Base-by-base conservation (phyloP, 2,888 invertebrate species). In the Apoda limacodes region DNA sequence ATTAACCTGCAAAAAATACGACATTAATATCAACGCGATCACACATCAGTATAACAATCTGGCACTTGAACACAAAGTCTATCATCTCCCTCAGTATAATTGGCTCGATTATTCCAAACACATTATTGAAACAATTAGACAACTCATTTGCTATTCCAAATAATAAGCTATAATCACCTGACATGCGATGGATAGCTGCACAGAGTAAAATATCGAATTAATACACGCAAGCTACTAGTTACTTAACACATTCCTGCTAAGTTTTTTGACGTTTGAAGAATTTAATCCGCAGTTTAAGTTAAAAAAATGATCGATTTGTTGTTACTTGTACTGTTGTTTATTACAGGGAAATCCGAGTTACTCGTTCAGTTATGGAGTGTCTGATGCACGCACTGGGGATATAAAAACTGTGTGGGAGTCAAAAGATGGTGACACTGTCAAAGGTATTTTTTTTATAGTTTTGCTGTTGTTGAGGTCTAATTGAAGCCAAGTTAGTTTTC, bases 361-460 rank as follows among this genome's bases (percentile, higher is more conserved):
- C 60, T 82, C 83, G 35, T 86, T 82, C 56, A 84, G 85, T 41
- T 86, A 86, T 50, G 85, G 85, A 30, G 85, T 86, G 9, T 74
- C 85, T 42, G 85, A 86, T 52, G 65, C 66, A 9, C 70, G 74
- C 32, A 85, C 85, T 12, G 85, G 85, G 9, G 86, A 86, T 35
- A 62, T 85, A 2, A 86, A 86, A 48, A 71, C 82, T 29, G 85
- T 84, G 35, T 85, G 85, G 85, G 85, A 86, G 54, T 69, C 82
- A 28, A 84, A 84, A 52, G 76, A 85, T 50, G 86, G 85, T 47
- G 83, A 85, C 55, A 72, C 69, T 43, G 83, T 86, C 14, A 82
- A 80, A 66, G 86, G 82, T 82, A 47, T 25, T n/a, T n/a, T n/a
- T n/a, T n/a, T n/a, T n/a, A n/a, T n/a, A n/a, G n/a, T n/a, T n/a